A percentile compares a stretch with the other conserved stretches of the same genome.
phyloP scores from a whole-genome alignment of 2,113 vertebrate species.

The Cebus imitator region DNA sequence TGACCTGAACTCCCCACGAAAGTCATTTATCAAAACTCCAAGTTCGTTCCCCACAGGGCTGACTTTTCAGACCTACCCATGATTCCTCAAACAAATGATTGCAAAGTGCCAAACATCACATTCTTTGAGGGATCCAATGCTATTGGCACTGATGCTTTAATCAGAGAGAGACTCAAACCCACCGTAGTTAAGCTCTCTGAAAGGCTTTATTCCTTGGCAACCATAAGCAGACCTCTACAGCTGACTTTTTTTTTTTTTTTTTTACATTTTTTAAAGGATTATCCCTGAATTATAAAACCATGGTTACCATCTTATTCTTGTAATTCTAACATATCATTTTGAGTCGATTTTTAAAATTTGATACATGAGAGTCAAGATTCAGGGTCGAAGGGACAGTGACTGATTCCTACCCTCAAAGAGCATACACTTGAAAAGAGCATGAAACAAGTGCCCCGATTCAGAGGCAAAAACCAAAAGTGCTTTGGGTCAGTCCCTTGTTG shows the following conservation, averaged over 20 bases:
- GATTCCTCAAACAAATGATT: background rate
- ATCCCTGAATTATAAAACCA: background rate
- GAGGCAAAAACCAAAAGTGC: background rate
- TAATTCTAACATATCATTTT: background rate
- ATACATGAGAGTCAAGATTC: background rate
- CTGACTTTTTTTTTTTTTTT: background rate
- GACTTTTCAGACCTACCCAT: background rate
- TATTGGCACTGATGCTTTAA: background rate
- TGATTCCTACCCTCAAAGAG: background rate
- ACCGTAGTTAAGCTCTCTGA: background rate
- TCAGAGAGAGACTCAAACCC: background rate
- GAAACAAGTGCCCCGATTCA: background rate
- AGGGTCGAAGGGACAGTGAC: no score
- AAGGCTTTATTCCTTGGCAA: background rate
- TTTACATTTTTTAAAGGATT: background rate
- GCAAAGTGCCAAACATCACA: background rate
- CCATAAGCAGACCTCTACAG: background rate
- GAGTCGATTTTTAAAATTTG: background rate
- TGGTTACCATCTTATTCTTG: background rate
- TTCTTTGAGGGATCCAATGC: background rate
- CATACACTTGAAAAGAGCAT: background rate
- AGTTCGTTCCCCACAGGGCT: background rate
- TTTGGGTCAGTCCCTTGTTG: background rate
- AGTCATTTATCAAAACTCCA: background rate
- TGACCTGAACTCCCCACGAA: background rate